Evolutionary conservation across 1,140 invertebrate genomes (phyloP), one percentile per base, ranked within the genome.

Genomic region (Ladona fulva): DNA sequence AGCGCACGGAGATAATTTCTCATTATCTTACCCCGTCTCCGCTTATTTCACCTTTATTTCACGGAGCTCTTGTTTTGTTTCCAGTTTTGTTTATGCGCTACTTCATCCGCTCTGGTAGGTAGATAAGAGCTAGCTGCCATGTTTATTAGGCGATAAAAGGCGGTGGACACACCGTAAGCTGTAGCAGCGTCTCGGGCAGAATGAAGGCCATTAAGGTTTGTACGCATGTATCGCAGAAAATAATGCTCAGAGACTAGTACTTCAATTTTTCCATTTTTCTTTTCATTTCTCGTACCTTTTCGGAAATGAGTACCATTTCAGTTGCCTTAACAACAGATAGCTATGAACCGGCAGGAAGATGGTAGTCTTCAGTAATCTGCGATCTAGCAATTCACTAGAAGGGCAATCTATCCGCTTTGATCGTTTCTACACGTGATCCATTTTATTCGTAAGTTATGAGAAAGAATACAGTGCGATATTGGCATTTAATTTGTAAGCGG

Each of bases 101-200:
- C 3, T 22, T 19, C 52, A 66, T 66, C 52, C 52, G 52, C 52
- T 22, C 52, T 11, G 44, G 44, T 52, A 52, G 44, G 19, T 52
- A 66, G 52, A 66, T 66, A 66, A 66, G 52, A 3, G 14, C 52
- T 66, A 12, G 3, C n/a, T 66, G 52, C 52, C 52, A 66, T 66
- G 52, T 66, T 66, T 66, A 66, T 66, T 66, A 22, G 52, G 52
- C 52, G 52, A 66, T 66, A 66, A 66, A 66, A 66, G 52, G 16
- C 52, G 14, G 12, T 12, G 5, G 3, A 66, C 52, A 66, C 52
- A 22, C 16, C 14, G 52, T 66, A 66, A 12, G 14, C 16, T 66
- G 52, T 16, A 66, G 52, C 12, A 66, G n/a, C 52, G 52, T 66
- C 52, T 12, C 52, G 52, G 52, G 52, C 52, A 66, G n/a, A 66